Percentiles rank a stretch among this genome's conserved stretches.
These are phyloP conservation scores for Nannoperca australis DNA, from an alignment of 2,797 vertebrate genomes.

Conservation along the genomic window DNA sequence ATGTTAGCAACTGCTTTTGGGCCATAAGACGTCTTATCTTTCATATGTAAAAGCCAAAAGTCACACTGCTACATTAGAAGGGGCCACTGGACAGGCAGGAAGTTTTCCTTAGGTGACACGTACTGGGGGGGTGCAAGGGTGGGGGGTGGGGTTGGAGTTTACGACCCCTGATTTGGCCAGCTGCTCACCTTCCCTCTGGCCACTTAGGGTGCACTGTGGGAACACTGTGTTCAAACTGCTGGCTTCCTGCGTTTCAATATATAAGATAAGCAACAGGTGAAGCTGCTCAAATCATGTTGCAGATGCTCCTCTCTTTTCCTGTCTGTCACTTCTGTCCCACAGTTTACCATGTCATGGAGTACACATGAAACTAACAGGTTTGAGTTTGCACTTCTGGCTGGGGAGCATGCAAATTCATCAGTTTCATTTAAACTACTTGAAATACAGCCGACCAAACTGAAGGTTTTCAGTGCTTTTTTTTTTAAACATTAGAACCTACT, in stretches of 20 bases:
- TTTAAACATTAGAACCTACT: background rate
- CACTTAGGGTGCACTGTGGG: conserved; percentile 64
- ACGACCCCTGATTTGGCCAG: conserved; percentile 75
- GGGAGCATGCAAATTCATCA: conserved; percentile 50
- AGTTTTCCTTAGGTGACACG: conserved; percentile 69
- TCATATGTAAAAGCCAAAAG: conserved; percentile 48
- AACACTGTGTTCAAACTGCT: conserved; percentile 77
- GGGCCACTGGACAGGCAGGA: conserved; percentile 58
- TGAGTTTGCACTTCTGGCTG: conserved; percentile 52
- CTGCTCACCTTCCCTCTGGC: conserved; percentile 80
- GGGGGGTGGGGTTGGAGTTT: conserved; percentile 39
- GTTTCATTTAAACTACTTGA: conserved; percentile 35
- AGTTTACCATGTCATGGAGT: conserved; percentile 29
- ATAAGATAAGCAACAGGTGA: conserved; percentile 84
- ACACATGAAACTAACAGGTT: conserved; percentile 65
- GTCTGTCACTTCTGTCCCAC: conserved; percentile 38
- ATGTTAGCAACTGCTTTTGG: conserved; percentile 50
- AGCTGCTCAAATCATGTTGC: conserved; percentile 72
- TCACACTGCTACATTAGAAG: conserved; percentile 42
- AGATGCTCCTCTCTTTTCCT: conserved; percentile 65
- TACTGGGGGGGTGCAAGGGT: conserved; percentile 38
- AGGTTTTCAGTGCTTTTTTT: background rate
- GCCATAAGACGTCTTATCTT: conserved; percentile 60
- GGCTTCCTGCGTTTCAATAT: conserved; percentile 68
- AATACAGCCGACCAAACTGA: background rate